These are phyloP conservation scores for Sylvilagus floridanus DNA, from an alignment of 2,797 vertebrate genomes.

Conservation along the genomic window DNA sequence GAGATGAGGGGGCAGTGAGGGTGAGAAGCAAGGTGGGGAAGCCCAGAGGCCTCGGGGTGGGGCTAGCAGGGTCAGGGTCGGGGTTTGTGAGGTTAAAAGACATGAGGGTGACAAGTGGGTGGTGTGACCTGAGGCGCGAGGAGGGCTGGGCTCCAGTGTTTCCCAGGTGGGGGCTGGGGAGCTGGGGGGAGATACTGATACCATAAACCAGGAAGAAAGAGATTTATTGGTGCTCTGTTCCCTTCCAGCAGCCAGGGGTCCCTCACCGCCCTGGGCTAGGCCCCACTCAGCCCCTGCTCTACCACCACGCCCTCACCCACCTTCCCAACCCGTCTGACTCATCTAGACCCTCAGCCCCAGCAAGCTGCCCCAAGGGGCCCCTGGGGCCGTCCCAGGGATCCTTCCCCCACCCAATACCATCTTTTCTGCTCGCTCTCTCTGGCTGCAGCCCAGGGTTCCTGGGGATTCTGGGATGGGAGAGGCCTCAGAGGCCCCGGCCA, in stretches of 20 bases:
- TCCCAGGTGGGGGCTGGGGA: neutral
- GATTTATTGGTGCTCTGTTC: slow-evolving; percentile 69
- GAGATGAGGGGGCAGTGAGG: neutral
- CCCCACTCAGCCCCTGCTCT: neutral
- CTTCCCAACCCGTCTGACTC: neutral
- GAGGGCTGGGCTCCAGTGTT: neutral
- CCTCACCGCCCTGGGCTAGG: neutral
- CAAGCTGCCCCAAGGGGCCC: neutral
- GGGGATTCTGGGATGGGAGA: neutral
- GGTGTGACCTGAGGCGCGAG: neutral
- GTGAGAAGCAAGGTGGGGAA: neutral
- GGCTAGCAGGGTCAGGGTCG: neutral
- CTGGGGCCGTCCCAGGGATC: neutral
- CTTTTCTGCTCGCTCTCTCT: neutral
- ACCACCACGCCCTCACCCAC: neutral
- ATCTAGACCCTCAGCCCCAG: neutral
- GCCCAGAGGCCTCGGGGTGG: too few relatives aligned
- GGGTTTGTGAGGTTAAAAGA: neutral
- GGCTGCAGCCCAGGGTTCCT: neutral
- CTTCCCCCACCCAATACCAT: too few relatives aligned
- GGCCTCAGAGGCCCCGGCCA: neutral
- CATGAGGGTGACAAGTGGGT: neutral
- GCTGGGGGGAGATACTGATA: neutral
- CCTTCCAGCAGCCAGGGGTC: neutral
- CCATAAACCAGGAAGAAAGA: slow-evolving; percentile 14